These are phyloP conservation scores for Nycticryphes semicollaris DNA, from an alignment of 2,113 vertebrate species.

Conservation along the genomic window DNA sequence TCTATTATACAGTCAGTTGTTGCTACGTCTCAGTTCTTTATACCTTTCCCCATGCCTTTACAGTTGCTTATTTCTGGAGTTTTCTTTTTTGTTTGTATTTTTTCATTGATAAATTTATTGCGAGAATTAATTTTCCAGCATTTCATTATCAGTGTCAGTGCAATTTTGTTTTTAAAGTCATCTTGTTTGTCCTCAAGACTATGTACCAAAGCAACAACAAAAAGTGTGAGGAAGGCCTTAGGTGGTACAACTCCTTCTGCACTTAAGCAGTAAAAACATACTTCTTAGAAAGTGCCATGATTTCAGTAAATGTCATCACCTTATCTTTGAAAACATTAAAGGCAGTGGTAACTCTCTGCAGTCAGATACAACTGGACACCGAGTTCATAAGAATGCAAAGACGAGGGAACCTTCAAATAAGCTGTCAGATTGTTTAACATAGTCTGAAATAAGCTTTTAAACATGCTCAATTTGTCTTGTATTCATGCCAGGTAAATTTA, in stretches of 20 bases:
- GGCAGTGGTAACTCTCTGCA: background rate
- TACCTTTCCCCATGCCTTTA: background rate
- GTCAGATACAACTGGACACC: background rate
- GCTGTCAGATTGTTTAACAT: fast-evolving
- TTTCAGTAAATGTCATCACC: background rate
- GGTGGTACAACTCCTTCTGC: background rate
- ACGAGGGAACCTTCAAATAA: background rate
- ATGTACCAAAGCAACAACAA: background rate
- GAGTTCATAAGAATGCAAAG: background rate
- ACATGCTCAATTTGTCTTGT: background rate
- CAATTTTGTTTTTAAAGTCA: background rate
- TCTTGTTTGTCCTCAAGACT: background rate
- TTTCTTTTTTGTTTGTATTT: background rate
- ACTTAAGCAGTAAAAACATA: background rate
- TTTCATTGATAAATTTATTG: background rate
- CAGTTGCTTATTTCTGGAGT: background rate
- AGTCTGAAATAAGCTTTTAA: background rate
- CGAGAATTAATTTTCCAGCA: background rate
- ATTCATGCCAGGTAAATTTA: background rate
- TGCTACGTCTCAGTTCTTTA: background rate
- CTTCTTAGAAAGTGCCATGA: background rate
- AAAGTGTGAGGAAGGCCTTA: background rate
- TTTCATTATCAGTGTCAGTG: background rate
- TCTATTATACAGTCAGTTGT: background rate
- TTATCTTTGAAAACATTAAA: background rate